phyloP scores from a whole-genome alignment of 2,113 vertebrate species.

The Probosciger aterrimus region DNA sequence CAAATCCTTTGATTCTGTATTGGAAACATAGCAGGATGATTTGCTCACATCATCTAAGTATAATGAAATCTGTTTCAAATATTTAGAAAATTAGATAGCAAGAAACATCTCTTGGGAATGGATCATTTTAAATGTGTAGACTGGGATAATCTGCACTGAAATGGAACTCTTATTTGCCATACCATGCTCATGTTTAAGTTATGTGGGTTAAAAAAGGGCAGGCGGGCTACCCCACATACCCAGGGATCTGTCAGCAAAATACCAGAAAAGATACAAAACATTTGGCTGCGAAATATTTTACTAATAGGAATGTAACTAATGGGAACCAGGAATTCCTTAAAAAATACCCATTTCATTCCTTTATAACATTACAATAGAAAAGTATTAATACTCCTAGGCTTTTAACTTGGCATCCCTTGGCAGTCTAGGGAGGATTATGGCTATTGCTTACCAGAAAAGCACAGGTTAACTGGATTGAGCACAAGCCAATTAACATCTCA shows the following conservation, averaged over 20 bases:
- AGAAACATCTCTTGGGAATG: not conserved
- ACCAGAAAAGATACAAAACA: not conserved
- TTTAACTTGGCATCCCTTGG: not conserved
- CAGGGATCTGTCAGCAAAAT: not conserved
- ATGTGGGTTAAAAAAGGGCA: fast-evolving
- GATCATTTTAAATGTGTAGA: not conserved
- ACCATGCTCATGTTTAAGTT: not conserved
- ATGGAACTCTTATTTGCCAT: not conserved
- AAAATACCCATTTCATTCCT: not conserved
- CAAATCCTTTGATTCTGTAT: not conserved
- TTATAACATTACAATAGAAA: not conserved
- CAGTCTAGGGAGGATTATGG: not conserved
- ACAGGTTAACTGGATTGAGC: not conserved
- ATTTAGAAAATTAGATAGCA: not conserved
- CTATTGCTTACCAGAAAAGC: not conserved
- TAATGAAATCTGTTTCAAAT: not conserved
- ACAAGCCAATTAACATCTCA: not conserved
- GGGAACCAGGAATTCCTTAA: not conserved
- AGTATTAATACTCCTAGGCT: not conserved
- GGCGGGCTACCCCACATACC: not conserved
- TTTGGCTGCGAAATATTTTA: not conserved
- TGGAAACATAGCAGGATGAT: not conserved
- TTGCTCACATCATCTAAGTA: not conserved
- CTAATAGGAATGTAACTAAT: not conserved
- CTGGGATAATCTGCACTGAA: not conserved